Percentiles rank a stretch among this genome's conserved stretches.
Evolutionary conservation across 2,888 invertebrate genomes (phyloP).

Genomic region (Pediacus dermestoides): DNA sequence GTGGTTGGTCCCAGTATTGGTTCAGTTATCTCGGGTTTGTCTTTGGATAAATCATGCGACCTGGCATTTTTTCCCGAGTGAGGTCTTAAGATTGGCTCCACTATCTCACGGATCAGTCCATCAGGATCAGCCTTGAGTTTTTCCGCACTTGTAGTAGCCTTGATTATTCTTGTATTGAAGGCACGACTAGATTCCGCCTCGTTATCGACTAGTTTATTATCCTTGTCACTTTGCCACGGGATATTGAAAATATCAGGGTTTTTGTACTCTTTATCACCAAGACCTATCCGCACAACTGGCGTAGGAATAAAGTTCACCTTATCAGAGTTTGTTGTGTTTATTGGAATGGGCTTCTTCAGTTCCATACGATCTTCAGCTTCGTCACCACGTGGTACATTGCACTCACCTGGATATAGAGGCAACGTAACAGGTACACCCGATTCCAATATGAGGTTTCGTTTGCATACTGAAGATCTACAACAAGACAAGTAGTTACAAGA

Average conservation of each 20-base stretch:
- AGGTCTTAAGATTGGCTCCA: slow-evolving; percentile 70
- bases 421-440: slow-evolving; percentile 71
- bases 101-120: slow-evolving; percentile 57
- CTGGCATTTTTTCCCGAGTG: slow-evolving; percentile 56
- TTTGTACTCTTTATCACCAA: slow-evolving; percentile 37
- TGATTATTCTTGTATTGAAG: slow-evolving; percentile 49
- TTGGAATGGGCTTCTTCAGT: slow-evolving; percentile 11
- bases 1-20: slow-evolving; percentile 56
- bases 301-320: slow-evolving; percentile 43
- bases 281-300: slow-evolving; percentile 46
- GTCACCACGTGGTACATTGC: slow-evolving; percentile 57
- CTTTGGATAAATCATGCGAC: slow-evolving; percentile 48
- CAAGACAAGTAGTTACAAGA: not conserved
- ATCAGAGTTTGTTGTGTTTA: slow-evolving; percentile 1
- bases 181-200: slow-evolving; percentile 58
- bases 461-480: slow-evolving; percentile 72
- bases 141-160: slow-evolving; percentile 21
- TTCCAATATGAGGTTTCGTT: slow-evolving; percentile 67
- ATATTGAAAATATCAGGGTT: slow-evolving; percentile 51
- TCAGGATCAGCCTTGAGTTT: slow-evolving; percentile 18
- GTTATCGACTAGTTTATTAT: slow-evolving; percentile 41
- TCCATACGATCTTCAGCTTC: slow-evolving; percentile 23
- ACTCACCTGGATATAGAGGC: slow-evolving; percentile 74
- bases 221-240: slow-evolving; percentile 54
- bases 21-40: slow-evolving; percentile 61